These are phyloP conservation scores for Hirtodrosophila trivittata DNA, from an alignment of 2,888 invertebrate genomes.

Conservation along the genomic window DNA sequence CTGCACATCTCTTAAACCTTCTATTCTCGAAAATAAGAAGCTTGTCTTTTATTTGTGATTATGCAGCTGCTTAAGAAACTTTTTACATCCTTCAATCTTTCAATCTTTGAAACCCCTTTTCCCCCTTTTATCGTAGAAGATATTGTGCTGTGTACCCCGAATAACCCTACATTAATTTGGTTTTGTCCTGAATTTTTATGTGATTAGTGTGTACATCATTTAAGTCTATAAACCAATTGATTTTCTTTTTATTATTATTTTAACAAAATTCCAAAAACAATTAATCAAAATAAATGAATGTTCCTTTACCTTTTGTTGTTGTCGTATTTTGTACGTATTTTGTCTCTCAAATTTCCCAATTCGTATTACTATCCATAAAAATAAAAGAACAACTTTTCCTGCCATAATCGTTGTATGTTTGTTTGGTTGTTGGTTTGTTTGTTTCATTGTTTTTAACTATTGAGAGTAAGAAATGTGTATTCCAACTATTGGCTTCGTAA, in stretches of 20 bases:
- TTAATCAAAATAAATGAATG: slow-evolving; percentile 38
- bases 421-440: slow-evolving; percentile 63
- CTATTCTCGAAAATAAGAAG: too few species aligned
- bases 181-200: too few species aligned
- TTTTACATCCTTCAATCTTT: too few species aligned
- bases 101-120: too few species aligned
- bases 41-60: too few species aligned
- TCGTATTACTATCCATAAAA: slow-evolving; percentile 36
- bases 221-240: slow-evolving; percentile 19
- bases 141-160: too few species aligned
- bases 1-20: too few species aligned
- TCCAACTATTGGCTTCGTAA: slow-evolving; percentile 70
- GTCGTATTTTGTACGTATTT: slow-evolving; percentile 52
- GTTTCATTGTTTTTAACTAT: slow-evolving; percentile 46
- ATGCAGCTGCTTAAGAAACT: too few species aligned
- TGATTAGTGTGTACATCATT: background rate
- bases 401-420: slow-evolving; percentile 75
- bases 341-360: slow-evolving; percentile 40
- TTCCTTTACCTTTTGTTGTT: slow-evolving; percentile 40
- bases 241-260: slow-evolving; percentile 38
- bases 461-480: slow-evolving; percentile 43
- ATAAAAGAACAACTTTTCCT: slow-evolving; percentile 41
- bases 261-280: slow-evolving; percentile 53
- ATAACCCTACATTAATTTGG: too few species aligned
- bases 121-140: too few species aligned